Base-by-base conservation (phyloP, 2,113 vertebrate species). In the Amia ocellicauda region DNA sequence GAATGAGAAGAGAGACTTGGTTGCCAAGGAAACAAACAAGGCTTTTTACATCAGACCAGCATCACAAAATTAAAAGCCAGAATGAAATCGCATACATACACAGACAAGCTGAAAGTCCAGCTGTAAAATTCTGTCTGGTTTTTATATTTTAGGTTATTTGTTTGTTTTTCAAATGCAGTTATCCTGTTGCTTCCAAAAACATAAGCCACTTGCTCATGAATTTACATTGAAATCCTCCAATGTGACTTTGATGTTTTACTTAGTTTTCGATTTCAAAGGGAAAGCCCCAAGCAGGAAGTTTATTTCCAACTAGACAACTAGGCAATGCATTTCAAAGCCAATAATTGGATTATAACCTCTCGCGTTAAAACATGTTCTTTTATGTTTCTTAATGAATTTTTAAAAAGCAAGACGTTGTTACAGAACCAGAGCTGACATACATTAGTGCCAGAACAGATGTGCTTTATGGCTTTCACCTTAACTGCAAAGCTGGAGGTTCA, bases 21-120 rank as follows among this genome's bases (percentile, higher is more conserved):
- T 77, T 77, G 59, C 72, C 67, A 77, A 66, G 52, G 75, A 67
- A 77, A 77, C 75, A 66, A 69, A 65, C 55, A 65, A 58, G 58
- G 62, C 67, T 70, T 73, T 73, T 68, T 74, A 68, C 69, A 59
- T 64, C 72, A 20, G 49, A 67, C 69, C 50, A 45, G 69, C 72
- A 70, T 60, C 62, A 66, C 36, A 1, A 57, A 28, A 70, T 63
- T 68, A 63, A 67, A 57, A 71, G 56, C 11, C 60, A 36, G 29
- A 65, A 60, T 58, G 52, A 66, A 64, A 71, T 20, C 41, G 45
- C 62, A 20, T 31, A 61, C 36, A 63, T 43, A 41, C 58, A 23
- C 23, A 40, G 66, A 36, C 56, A 68, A 60, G n/a, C n/a, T n/a
- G 58, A 23, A 17, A 19, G 19, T 47, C 19, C 27, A 36, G 27